Evolutionary conservation across 1,140 invertebrate species (phyloP), one percentile per base, ranked within the genome.

Genomic region (Anthonomus grandis): DNA sequence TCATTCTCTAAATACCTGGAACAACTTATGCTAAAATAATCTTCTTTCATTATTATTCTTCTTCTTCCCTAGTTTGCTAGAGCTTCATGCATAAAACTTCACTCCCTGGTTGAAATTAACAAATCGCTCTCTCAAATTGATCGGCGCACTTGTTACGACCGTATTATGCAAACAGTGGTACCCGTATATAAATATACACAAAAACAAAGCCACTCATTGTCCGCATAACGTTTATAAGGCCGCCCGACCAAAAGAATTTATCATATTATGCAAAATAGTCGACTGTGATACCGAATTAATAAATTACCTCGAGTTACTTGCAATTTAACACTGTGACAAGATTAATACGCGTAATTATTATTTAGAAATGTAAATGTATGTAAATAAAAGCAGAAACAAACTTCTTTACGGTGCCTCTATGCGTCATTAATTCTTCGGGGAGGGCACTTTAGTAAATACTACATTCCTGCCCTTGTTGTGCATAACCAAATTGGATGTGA

Each of bases 261-360:
- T 56, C 53, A 57, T 50, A 57, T 57, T 57, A 57, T 57, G 55
- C 55, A 57, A 57, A n/a, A 57, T 57, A 49, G 13, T 8, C 49
- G 44, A 18, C 34, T 23, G 55, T 36, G 45, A 57, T 57, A 57
- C 55, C 38, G 27, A 57, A 57, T 57, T 57, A 57, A 57, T 57
- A 57, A 57, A 57, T 57, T 57, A 57, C 55, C 24, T 31, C 55
- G 46, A 57, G 46, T 49, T 57, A 57, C 46, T 57, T 50, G 46
- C 55, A 49, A 57, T 57, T 57, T 57, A 57, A 57, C 55, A 57
- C 55, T 41, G 55, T 57, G 55, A 57, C 55, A 57, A 57, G 55
- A 57, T 57, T 49, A 57, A 57, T 57, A 57, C 41, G 50, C 15
- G 55, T 44, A 57, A 49, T 57, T 57, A 57, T 57, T 54, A 42